Percentiles rank a stretch among this genome's conserved stretches.
phyloP scores from a whole-genome alignment of 2,888 invertebrate genomes.

The Lathronympha strigana region DNA sequence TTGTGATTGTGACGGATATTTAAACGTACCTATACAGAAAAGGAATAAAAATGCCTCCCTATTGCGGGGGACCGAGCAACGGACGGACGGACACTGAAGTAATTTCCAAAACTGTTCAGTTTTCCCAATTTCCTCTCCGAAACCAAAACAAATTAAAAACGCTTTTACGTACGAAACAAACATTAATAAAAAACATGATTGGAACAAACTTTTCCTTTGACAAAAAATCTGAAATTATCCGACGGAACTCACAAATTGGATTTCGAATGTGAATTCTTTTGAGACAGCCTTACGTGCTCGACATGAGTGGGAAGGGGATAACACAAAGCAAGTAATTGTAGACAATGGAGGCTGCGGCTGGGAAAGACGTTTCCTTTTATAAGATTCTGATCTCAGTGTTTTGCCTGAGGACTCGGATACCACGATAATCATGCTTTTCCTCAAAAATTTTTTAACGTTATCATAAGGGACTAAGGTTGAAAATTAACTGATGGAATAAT shows the following conservation, averaged over 20 bases:
- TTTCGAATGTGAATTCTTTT: constrained; percentile 59
- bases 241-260: constrained; percentile 76
- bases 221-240: constrained; percentile 60
- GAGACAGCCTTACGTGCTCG: constrained; percentile 52
- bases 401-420: constrained; percentile 68
- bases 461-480: constrained; percentile 1
- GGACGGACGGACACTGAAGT: constrained; percentile 19
- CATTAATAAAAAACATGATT: constrained; percentile 31
- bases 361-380: constrained; percentile 83
- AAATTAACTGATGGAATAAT: constrained; percentile 32
- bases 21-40: not conserved
- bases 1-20: not conserved
- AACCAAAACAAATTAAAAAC: constrained; percentile 40
- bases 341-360: constrained; percentile 80
- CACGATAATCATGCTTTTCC: constrained; percentile 46
- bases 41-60: not conserved
- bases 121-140: constrained; percentile 10
- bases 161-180: constrained; percentile 34
- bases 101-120: constrained; percentile 17
- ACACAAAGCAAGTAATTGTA: constrained; percentile 81
- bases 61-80: not conserved
- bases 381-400: constrained; percentile 80
- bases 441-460: constrained; percentile 43
- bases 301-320: constrained; percentile 55
- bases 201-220: constrained; percentile 42